Evolutionary conservation across 2,888 invertebrate species (phyloP).

Genomic region (Zygogramma bicolorata): DNA sequence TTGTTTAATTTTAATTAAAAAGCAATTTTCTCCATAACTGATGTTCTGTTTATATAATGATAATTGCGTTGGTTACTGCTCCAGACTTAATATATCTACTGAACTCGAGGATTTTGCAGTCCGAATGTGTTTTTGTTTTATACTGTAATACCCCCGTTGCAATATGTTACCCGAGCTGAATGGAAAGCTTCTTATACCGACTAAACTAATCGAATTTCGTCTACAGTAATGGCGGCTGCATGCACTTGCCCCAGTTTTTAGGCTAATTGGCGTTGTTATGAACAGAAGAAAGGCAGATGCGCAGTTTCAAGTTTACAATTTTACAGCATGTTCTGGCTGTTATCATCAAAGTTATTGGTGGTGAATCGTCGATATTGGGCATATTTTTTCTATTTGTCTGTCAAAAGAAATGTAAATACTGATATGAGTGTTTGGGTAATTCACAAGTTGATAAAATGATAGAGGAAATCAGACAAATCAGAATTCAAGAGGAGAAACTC

Average conservation of each 20-base stretch:
- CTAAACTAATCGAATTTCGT: conserved; percentile 25
- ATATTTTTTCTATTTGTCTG: no score
- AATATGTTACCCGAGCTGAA: conserved; percentile 23
- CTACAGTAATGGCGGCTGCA: conserved; percentile 20
- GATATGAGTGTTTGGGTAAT: no score
- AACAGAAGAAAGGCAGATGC: not conserved
- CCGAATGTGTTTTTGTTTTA: conserved; percentile 46
- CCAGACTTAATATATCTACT: conserved; percentile 48
- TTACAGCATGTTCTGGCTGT: no score
- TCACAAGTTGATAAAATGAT: no score
- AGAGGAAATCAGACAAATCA: no score
- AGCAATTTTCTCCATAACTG: conserved; percentile 50
- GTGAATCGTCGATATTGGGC: no score
- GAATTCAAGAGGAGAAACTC: no score
- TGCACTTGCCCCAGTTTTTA: conserved; percentile 18
- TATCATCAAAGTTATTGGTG: no score
- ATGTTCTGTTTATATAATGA: conserved; percentile 57
- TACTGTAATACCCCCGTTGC: conserved; percentile 22
- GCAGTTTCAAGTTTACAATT: not conserved
- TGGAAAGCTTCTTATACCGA: conserved; percentile 24
- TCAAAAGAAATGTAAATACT: no score
- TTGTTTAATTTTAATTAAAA: conserved; percentile 51
- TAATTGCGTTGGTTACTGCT: conserved; percentile 52
- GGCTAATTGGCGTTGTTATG: not conserved
- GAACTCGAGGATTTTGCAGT: conserved; percentile 44